Conservation (phyloP, 2,113 vertebrate genomes). For the Oryctolagus cuniculus region DNA sequence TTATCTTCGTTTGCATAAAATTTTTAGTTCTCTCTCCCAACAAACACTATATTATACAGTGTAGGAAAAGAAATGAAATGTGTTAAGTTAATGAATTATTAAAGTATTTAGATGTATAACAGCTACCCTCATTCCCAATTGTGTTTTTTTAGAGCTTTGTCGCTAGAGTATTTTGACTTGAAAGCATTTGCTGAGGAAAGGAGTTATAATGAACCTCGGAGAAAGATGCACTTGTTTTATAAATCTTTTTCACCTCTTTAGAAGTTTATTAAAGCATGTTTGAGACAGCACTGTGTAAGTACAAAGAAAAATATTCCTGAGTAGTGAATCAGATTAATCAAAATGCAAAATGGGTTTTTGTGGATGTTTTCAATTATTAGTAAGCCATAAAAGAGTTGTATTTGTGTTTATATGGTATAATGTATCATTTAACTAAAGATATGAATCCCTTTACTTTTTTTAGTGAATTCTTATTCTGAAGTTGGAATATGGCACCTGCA, state of each 20-base stretch:
- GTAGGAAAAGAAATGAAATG: neutral
- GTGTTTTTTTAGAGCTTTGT: constrained; percentile 38
- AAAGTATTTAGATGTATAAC: constrained; percentile 46
- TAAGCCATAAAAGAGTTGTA: neutral
- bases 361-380: constrained; percentile 26
- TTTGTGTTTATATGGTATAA: neutral
- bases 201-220: neutral
- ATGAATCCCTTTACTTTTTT: neutral
- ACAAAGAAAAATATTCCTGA: neutral
- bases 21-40: neutral
- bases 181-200: constrained; percentile 50
- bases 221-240: constrained; percentile 22
- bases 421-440: neutral
- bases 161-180: constrained; percentile 30
- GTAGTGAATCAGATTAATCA: neutral
- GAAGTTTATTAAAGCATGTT: neutral
- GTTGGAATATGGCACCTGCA: neutral
- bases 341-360: neutral
- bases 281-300: neutral
- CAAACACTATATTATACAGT: neutral
- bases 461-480: constrained; percentile 17
- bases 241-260: neutral
- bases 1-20: constrained; percentile 24
- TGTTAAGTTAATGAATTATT: constrained; percentile 61
- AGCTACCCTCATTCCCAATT: constrained; percentile 20